Evolutionary conservation across 1,140 invertebrate genomes (phyloP), one percentile per base, ranked within the genome.

Genomic region (Ceratitis capitata): DNA sequence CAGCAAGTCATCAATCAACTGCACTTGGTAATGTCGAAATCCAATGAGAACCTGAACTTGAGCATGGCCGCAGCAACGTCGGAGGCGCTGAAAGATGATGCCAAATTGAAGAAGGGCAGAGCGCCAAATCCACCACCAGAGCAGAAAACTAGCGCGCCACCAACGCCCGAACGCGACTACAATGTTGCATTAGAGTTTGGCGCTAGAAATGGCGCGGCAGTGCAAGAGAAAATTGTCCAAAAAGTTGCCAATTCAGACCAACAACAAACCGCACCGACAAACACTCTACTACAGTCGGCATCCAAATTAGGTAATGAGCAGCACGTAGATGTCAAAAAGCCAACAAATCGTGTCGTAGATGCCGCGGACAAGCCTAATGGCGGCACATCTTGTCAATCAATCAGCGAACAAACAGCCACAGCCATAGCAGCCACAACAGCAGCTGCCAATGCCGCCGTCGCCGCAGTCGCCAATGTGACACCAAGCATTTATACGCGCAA

Each of bases 111-210:
- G 86, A 94, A 94, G 84, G 91, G 93, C 84, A 89, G 93, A 86
- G 94, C 93, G 0, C 93, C 94, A 7, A 93, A 94, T 87, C 94
- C 93, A n/a, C 93, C 94, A 84, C 86, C 85, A 7, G 88, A 89
- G 84, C 85, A 87, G 10, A 91, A 90, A 64, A 86, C 88, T 1
- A 91, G 90, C 85, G 90, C 90, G 32, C 90, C 90, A 42, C 89
- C 90, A 84, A 91, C 90, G 86, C 90, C 90, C 19, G 90, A 91
- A 82, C 89, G 89, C 49, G 90, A 91, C 78, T 91, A 91, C 83
- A 91, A 89, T 82, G 78, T 89, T 82, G 89, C 87, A 85, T 86
- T 90, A 85, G 90, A 91, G 82, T 91, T 91, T 83, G 89, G n/a
- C n/a, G n/a, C n/a, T n/a, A 90, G 16, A 32, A 78, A 16, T n/a